phyloP scores from a whole-genome alignment of 2,888 invertebrate genomes.

The Agrilus biguttatus region DNA sequence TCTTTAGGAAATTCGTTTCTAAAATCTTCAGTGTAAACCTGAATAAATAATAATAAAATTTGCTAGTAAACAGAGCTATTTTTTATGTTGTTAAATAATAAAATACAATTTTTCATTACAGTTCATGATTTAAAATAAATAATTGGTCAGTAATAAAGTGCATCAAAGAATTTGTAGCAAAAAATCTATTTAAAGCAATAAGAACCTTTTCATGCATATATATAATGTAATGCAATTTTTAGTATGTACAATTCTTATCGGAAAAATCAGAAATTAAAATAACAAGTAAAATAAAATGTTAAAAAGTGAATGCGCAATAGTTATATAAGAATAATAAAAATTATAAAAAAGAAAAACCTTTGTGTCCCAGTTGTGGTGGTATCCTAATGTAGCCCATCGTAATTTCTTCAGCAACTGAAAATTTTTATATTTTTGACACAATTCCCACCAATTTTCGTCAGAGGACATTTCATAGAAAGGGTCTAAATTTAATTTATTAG shows the following conservation, averaged over 20 bases:
- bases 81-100: slow-evolving; percentile 8
- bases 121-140: no score
- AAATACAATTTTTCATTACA: no score
- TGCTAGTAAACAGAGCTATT: neutral
- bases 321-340: slow-evolving; percentile 2
- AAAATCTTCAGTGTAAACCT: slow-evolving; percentile 56
- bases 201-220: no score
- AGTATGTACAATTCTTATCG: no score
- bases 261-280: no score
- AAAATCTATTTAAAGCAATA: neutral
- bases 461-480: slow-evolving; percentile 28
- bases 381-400: slow-evolving; percentile 92
- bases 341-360: slow-evolving; percentile 45
- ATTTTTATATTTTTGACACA: slow-evolving; percentile 29
- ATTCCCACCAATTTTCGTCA: slow-evolving; percentile 49
- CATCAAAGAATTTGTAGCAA: no score
- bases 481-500: slow-evolving; percentile 58
- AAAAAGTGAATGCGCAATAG: slow-evolving; percentile 14
- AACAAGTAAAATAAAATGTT: neutral
- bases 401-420: slow-evolving; percentile 38
- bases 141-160: no score
- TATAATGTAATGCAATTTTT: no score
- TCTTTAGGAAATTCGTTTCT: slow-evolving; percentile 60
- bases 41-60: slow-evolving; percentile 5
- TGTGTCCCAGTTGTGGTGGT: slow-evolving; percentile 96